phyloP scores from a whole-genome alignment of 2,113 vertebrate genomes.

The Caracal caracal region DNA sequence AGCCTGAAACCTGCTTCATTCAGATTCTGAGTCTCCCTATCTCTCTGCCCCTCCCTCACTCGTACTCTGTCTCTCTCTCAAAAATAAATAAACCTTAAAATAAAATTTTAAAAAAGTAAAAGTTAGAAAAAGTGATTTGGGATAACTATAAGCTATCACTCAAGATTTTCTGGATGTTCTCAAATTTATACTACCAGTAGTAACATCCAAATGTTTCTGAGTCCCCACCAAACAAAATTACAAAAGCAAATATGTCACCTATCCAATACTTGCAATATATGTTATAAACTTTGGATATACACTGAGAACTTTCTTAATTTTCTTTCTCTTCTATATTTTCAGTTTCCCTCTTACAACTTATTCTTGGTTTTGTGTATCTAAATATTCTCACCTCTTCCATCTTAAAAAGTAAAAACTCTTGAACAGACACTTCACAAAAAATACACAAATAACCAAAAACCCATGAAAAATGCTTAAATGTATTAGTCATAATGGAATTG shows the following conservation, averaged over 20 bases:
- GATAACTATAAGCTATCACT: neutral
- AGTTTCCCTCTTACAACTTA: neutral
- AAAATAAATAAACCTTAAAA: no score
- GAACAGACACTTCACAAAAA: neutral
- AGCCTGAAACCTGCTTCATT: no score
- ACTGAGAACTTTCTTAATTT: neutral
- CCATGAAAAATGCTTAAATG: neutral
- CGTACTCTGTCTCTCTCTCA: no score
- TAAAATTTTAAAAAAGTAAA: neutral
- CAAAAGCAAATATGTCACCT: neutral
- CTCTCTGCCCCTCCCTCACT: no score
- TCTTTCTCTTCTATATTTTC: neutral
- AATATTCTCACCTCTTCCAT: neutral
- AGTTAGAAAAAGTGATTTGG: neutral
- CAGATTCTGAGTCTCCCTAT: no score
- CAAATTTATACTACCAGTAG: neutral
- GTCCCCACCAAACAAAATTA: neutral
- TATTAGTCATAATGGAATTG: neutral
- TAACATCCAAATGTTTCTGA: neutral
- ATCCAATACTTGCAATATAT: neutral
- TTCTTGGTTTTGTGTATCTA: conserved; percentile 2
- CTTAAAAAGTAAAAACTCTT: neutral
- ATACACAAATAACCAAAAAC: neutral
- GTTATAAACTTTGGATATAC: neutral
- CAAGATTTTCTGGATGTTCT: neutral